Percentiles rank a stretch among this genome's conserved stretches.
phyloP scores from a whole-genome alignment of 2,888 invertebrate genomes.

The Platypus cylindrus region DNA sequence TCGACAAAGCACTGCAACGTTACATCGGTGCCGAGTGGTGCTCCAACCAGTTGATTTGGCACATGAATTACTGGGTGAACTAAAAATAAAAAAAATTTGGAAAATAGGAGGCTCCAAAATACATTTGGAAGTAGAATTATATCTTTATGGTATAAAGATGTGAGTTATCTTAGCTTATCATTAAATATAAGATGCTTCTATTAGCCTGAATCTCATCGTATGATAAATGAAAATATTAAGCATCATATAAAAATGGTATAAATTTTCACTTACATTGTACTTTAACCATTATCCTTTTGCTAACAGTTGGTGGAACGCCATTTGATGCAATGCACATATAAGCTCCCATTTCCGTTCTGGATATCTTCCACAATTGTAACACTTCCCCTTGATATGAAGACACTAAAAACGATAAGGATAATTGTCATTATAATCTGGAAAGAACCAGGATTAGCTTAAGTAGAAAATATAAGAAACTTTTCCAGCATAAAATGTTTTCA shows the following conservation, averaged over 20 bases:
- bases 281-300: slow-evolving; percentile 76
- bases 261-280: slow-evolving; percentile 70
- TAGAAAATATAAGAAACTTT: too few species aligned
- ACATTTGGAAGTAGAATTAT: too few species aligned
- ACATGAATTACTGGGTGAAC: slow-evolving; percentile 87
- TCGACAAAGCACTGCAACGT: slow-evolving; percentile 81
- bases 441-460: too few species aligned
- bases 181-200: too few species aligned
- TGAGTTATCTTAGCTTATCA: too few species aligned
- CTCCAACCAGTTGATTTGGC: slow-evolving; percentile 83
- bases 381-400: slow-evolving; percentile 62
- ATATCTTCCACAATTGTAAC: slow-evolving; percentile 64
- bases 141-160: too few species aligned
- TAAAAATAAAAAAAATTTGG: slow-evolving; percentile 30
- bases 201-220: too few species aligned
- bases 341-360: slow-evolving; percentile 80
- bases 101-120: slow-evolving; percentile 8
- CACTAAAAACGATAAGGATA: too few species aligned
- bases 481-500: too few species aligned
- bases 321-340: slow-evolving; percentile 85
- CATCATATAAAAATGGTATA: slow-evolving; percentile 1
- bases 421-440: too few species aligned
- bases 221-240: background rate
- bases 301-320: slow-evolving; percentile 76
- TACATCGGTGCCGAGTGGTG: slow-evolving; percentile 76